Conservation (phyloP, 2,797 vertebrate species). For the Acanthurus lineatus region DNA sequence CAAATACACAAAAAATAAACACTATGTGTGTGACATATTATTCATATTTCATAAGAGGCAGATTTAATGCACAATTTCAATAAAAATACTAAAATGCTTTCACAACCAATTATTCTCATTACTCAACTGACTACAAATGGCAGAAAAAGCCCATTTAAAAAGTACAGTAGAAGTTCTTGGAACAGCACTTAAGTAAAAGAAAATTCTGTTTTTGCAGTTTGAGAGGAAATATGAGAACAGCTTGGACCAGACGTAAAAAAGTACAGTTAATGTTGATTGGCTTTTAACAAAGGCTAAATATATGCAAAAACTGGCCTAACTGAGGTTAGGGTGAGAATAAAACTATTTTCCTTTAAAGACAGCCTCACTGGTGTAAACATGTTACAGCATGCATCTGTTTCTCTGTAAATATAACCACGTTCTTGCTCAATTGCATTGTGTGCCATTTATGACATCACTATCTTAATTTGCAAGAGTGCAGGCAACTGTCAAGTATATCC, state of each 20-base stretch:
- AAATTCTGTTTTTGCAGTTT: not conserved
- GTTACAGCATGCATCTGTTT: not conserved
- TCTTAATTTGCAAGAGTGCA: constrained; percentile 30
- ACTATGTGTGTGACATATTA: not conserved
- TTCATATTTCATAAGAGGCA: not conserved
- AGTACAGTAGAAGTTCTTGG: not conserved
- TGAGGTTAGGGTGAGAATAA: not conserved
- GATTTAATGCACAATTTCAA: not conserved
- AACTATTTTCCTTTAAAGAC: not conserved
- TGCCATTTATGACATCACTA: constrained; percentile 39
- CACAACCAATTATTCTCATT: not conserved
- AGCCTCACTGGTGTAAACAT: not conserved
- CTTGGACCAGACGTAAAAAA: not conserved
- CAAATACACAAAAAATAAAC: not conserved
- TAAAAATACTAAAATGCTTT: not conserved
- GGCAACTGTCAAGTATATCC: constrained; percentile 28
- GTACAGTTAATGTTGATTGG: not conserved
- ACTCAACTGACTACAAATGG: not conserved
- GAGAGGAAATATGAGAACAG: not conserved
- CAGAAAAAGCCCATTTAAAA: not conserved
- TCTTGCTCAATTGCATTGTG: constrained; percentile 13
- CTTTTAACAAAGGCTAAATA: not conserved
- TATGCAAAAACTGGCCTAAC: not conserved
- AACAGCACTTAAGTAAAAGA: not conserved
- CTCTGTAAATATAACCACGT: constrained; percentile 16